Base-by-base conservation (phyloP, 2,888 invertebrate species). In the Drosophila stalkeri region DNA sequence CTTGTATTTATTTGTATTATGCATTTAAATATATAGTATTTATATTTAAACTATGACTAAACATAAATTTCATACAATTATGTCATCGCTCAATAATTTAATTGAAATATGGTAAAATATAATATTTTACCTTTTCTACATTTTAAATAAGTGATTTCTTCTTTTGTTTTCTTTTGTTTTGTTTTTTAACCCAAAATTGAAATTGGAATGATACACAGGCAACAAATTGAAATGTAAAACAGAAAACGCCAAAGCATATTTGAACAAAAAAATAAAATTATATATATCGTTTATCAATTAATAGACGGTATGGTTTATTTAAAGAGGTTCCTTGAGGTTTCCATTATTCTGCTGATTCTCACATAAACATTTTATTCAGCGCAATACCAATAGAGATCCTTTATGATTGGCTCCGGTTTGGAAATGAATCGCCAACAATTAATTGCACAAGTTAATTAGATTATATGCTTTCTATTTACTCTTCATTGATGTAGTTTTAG, bases 41-140 rank as follows among this genome's bases (percentile, higher is more conserved):
- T 89, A 89, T 86, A 84, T 86, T 89, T 86, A 89, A 85, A 89
- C 85, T 89, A 86, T 86, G 88, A 88, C 90, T 87, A 85, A 86
- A 88, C 72, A 79, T 90, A 86, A 81, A 77, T 81, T 86, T 85
- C 79, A 86, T 88, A 89, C 76, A 81, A 83, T 89, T 65, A 75
- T 86, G 80, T 61, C 69, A 69, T 77, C 64, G 75, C 69, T 74
- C 64, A 80, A 78, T 78, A 81, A 78, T 63, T 78, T 71, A 68
- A 71, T 67, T 81, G 64, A 69, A 73, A 71, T 64, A 74, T 73
- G 65, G 67, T 82, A 71, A 74, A 66, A 64, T 67, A 68, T 56
- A 69, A 52, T 63, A 65, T 61, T 37, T 59, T 64, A 62, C 66
- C 75, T 65, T 78, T 41, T 71, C 65, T 80, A 87, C 61, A 82